These are phyloP conservation scores for Drosophila pandora DNA, from an alignment of 1,140 invertebrate genomes.

Conservation along the genomic window DNA sequence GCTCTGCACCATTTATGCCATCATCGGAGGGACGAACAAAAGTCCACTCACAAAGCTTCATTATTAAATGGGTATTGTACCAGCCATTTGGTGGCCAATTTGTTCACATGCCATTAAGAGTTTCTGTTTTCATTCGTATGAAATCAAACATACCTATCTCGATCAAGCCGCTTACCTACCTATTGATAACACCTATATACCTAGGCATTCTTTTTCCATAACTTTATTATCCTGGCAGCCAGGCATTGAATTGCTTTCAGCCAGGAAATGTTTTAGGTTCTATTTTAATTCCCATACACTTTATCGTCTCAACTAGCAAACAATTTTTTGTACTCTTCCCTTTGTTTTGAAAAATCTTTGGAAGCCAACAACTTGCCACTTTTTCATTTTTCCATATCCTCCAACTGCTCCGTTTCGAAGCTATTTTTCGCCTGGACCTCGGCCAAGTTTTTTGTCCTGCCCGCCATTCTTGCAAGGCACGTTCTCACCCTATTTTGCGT, in stretches of 20 bases:
- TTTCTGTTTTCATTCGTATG: too few relatives aligned
- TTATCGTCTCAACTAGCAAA: neutral
- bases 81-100: neutral
- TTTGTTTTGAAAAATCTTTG: neutral
- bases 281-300: too few relatives aligned
- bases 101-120: too few relatives aligned
- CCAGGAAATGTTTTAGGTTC: too few relatives aligned
- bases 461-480: neutral
- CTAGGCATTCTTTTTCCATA: too few relatives aligned
- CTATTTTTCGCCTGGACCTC: slow-evolving; percentile 49
- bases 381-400: slow-evolving; percentile 6
- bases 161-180: too few relatives aligned
- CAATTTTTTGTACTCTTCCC: too few relatives aligned
- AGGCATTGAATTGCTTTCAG: too few relatives aligned
- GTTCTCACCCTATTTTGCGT: slow-evolving; percentile 13
- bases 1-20: slow-evolving; percentile 25
- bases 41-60: too few relatives aligned
- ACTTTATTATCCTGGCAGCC: too few relatives aligned
- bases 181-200: too few relatives aligned
- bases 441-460: slow-evolving; percentile 55
- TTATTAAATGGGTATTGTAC: neutral
- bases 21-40: neutral
- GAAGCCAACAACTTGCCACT: slow-evolving; percentile 1
- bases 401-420: slow-evolving; percentile 44
- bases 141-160: too few relatives aligned